Percentiles rank a stretch among this genome's conserved stretches.
These are phyloP conservation scores for Gephyroberyx darwinii DNA, from an alignment of 2,797 vertebrate species.

Conservation along the genomic window DNA sequence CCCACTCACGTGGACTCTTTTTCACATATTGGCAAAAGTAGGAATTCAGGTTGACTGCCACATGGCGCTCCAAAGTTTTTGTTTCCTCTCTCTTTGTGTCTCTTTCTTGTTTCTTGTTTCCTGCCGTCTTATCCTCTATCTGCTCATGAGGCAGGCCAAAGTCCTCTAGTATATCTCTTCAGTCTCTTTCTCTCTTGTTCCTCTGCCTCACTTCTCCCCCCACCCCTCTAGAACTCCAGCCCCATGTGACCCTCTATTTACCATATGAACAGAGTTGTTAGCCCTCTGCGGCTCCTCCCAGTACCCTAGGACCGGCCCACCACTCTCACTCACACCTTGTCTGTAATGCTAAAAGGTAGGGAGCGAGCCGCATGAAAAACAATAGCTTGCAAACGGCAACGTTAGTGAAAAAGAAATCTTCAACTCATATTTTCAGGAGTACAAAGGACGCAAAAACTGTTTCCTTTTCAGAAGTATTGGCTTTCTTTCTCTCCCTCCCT, in stretches of 20 bases:
- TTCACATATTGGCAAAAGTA: not conserved
- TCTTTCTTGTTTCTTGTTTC: not conserved
- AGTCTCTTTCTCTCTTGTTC: slow-evolving; percentile 30
- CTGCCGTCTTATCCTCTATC: slow-evolving; percentile 23
- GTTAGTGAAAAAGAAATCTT: not conserved
- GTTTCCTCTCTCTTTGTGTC: slow-evolving; percentile 32
- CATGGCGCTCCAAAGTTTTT: slow-evolving; percentile 29
- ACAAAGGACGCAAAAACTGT: not conserved
- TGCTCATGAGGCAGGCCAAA: slow-evolving; percentile 60
- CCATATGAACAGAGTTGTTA: slow-evolving; percentile 59
- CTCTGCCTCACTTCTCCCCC: slow-evolving; percentile 62
- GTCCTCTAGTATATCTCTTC: slow-evolving; percentile 46
- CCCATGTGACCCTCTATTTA: slow-evolving; percentile 74
- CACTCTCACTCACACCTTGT: slow-evolving; percentile 60
- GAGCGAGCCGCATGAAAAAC: slow-evolving; percentile 4
- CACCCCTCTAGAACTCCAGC: slow-evolving; percentile 51
- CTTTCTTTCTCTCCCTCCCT: slow-evolving; percentile 17
- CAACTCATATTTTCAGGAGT: not conserved
- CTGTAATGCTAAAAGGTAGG: slow-evolving; percentile 25
- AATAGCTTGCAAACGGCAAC: not conserved
- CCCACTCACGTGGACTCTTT: not conserved
- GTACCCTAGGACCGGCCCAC: slow-evolving; percentile 22
- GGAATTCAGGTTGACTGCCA: slow-evolving; percentile 39
- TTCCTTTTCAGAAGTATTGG: not conserved
- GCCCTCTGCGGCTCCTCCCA: slow-evolving; percentile 61